A percentile compares a stretch with the other conserved stretches of the same genome.
Conservation (phyloP, 2,113 vertebrate genomes). For the Apeltes quadracus region DNA sequence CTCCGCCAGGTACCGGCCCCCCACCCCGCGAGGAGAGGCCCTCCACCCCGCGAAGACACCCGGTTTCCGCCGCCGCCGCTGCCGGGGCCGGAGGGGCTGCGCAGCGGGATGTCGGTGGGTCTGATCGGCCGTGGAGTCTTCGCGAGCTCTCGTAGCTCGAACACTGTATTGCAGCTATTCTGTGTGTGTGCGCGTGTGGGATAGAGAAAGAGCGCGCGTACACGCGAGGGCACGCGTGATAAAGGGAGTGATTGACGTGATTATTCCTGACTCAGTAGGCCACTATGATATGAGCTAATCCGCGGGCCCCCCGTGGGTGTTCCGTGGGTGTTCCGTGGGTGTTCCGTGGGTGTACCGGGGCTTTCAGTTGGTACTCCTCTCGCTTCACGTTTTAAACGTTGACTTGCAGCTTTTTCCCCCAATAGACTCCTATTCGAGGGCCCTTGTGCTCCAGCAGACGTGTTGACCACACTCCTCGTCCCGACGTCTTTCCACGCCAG, state of each 20-base stretch:
- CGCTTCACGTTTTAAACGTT: background rate
- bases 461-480: no score
- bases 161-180: conserved; percentile 45
- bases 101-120: conserved; percentile 69
- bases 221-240: conserved; percentile 32
- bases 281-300: conserved; percentile 11
- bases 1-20: conserved; percentile 81
- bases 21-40: conserved; percentile 36
- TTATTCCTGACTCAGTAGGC: conserved; percentile 9
- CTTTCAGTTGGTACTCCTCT: background rate
- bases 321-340: conserved; percentile 15
- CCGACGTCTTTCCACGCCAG: background rate
- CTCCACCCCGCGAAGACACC: conserved; percentile 35
- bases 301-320: conserved; percentile 5
- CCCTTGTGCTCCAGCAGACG: background rate
- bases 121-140: conserved; percentile 22
- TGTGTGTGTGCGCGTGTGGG: conserved; percentile 25
- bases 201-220: conserved; percentile 19
- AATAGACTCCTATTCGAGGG: no score
- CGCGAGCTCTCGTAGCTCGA: conserved; percentile 21
- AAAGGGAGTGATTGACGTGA: conserved; percentile 54
- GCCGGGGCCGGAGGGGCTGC: conserved; percentile 76
- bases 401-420: background rate
- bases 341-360: conserved; percentile 11
- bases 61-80: conserved; percentile 43